Evolutionary conservation across 2,113 vertebrate genomes (phyloP).

Genomic region (Globicephala melas): DNA sequence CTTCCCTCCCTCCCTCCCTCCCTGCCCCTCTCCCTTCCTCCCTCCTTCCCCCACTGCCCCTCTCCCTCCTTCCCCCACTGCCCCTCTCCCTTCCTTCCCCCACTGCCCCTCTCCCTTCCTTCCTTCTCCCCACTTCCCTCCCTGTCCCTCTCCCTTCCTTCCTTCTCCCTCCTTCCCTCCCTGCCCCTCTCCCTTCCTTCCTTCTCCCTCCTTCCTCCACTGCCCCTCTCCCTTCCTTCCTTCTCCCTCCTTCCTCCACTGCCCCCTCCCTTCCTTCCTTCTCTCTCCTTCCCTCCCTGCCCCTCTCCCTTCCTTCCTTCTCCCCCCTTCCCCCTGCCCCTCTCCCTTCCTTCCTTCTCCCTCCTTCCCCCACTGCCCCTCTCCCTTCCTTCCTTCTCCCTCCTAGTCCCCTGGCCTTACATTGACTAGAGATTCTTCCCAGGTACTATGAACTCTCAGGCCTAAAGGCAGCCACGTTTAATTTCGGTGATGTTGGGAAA

Average conservation of each 20-base stretch:
- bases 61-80: neutral
- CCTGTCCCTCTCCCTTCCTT: too few relatives aligned
- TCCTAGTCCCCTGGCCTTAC: neutral
- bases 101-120: neutral
- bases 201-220: accelerated
- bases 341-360: neutral
- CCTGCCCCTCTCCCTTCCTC: neutral
- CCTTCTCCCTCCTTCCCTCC: accelerated
- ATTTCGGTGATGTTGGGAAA: neutral
- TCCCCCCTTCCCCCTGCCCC: neutral
- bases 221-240: too few relatives aligned
- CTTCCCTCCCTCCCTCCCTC: too few relatives aligned
- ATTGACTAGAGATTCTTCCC: neutral
- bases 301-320: too few relatives aligned
- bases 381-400: neutral
- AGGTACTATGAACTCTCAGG: neutral
- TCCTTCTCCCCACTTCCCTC: too few relatives aligned
- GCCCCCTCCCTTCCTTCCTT: too few relatives aligned
- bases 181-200: neutral
- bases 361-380: too few relatives aligned
- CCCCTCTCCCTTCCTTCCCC: neutral
- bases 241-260: too few relatives aligned
- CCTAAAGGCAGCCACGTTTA: neutral
- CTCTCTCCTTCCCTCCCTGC: neutral
- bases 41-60: neutral